A percentile compares a stretch with the other conserved stretches of the same genome.
phyloP scores from a whole-genome alignment of 2,888 invertebrate genomes.

The Tetramorium bicarinatum region DNA sequence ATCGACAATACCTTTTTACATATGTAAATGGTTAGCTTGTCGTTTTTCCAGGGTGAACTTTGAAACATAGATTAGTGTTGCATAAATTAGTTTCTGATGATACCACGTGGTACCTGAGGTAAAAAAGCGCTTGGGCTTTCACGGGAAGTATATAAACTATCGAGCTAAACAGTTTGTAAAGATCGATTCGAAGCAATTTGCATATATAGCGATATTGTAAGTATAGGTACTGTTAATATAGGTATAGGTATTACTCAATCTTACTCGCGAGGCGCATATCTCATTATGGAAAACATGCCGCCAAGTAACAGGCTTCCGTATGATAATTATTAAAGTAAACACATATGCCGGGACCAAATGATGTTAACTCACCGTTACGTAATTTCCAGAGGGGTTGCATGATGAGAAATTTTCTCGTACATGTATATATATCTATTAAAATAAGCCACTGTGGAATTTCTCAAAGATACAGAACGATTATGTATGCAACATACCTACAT shows the following conservation, averaged over 20 bases:
- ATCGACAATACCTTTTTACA: conserved; percentile 20
- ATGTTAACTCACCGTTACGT: conserved; percentile 38
- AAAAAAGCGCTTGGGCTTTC: conserved; percentile 15
- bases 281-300: conserved; percentile 27
- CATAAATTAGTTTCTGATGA: conserved; percentile 36
- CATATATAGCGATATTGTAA: conserved; percentile 23
- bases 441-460: conserved; percentile 32
- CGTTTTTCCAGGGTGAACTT: conserved; percentile 15
- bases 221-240: conserved; percentile 13
- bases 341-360: conserved; percentile 39
- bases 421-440: conserved; percentile 29
- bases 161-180: conserved; percentile 26
- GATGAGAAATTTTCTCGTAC: conserved; percentile 39
- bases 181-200: conserved; percentile 35
- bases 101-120: neutral
- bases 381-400: conserved; percentile 34
- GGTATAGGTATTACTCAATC: conserved; percentile 39
- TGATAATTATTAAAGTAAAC: conserved; percentile 49
- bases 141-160: conserved; percentile 13
- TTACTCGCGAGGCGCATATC: conserved; percentile 25
- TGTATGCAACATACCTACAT: neutral
- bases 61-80: conserved; percentile 29
- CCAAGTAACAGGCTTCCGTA: conserved; percentile 40
- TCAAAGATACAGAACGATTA: conserved; percentile 10
- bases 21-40: neutral